Percentiles rank a stretch among this genome's conserved stretches.
Evolutionary conservation across 2,113 vertebrate genomes (phyloP).

Genomic region (Pipra filicauda): DNA sequence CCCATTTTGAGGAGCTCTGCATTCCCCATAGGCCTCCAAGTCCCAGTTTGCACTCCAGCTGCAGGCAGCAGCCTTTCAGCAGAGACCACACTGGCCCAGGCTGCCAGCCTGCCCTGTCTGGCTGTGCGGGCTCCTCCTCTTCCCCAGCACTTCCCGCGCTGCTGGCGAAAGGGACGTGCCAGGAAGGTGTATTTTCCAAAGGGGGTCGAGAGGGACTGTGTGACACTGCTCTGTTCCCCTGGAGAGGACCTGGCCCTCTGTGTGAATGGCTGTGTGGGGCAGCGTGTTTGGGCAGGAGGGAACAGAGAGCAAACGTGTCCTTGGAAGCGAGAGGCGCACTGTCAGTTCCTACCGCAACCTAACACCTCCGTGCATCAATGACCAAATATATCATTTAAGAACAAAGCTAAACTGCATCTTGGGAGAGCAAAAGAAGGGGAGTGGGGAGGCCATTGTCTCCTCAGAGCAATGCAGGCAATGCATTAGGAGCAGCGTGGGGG

Average conservation of each 20-base stretch:
- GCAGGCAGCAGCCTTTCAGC: neutral
- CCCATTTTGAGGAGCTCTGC: neutral
- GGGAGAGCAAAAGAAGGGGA: neutral
- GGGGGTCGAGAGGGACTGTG: accelerated
- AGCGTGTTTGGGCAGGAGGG: neutral
- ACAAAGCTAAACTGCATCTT: neutral
- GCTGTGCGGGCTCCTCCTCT: accelerated
- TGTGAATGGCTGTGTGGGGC: accelerated
- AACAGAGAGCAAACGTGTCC: neutral
- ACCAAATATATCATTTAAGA: neutral
- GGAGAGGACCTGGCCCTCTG: neutral
- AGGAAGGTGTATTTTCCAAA: neutral
- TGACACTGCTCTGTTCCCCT: neutral
- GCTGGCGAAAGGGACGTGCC: neutral
- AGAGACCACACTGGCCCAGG: accelerated
- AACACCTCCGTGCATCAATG: neutral
- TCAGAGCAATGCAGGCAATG: neutral
- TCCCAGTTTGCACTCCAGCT: neutral
- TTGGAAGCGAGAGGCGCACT: neutral
- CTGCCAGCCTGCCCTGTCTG: neutral
- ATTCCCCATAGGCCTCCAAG: neutral
- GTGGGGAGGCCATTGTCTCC: accelerated
- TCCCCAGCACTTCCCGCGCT: neutral
- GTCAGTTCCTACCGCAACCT: neutral
- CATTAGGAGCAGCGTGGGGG: neutral